Conservation (phyloP, 2,888 invertebrate genomes). For the Agrotis clavis region DNA sequence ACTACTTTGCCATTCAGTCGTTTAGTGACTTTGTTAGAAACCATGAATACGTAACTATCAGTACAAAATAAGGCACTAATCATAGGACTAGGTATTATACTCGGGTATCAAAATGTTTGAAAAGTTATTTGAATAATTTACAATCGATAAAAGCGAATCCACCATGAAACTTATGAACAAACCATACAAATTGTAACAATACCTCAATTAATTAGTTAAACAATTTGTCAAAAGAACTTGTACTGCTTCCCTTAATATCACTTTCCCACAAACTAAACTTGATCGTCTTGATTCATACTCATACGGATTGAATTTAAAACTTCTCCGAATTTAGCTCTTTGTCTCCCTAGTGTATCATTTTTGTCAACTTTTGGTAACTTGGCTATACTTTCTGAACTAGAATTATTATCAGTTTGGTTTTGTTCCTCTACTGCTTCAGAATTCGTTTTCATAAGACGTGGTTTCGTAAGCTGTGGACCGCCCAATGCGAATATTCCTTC, state of each 20-base stretch:
- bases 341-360: slow-evolving; percentile 87
- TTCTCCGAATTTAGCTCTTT: slow-evolving; percentile 84
- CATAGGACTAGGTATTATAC: slow-evolving; percentile 79
- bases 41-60: slow-evolving; percentile 37
- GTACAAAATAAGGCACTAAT: slow-evolving; percentile 82
- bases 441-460: slow-evolving; percentile 82
- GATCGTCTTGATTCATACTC: slow-evolving; percentile 83
- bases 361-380: slow-evolving; percentile 84
- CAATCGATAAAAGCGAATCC: slow-evolving; percentile 25
- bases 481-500: slow-evolving; percentile 84
- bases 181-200: slow-evolving; percentile 24
- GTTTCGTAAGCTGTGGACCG: slow-evolving; percentile 79
- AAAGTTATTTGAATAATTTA: slow-evolving; percentile 31
- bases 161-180: slow-evolving; percentile 20
- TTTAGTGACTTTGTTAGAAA: slow-evolving; percentile 1
- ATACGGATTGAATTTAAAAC: slow-evolving; percentile 86
- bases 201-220: slow-evolving; percentile 34
- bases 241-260: slow-evolving; percentile 53
- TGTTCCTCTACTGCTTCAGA: slow-evolving; percentile 84
- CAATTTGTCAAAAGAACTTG: slow-evolving; percentile 32
- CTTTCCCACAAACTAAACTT: slow-evolving; percentile 69
- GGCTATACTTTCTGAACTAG: slow-evolving; percentile 81
- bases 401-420: slow-evolving; percentile 77
- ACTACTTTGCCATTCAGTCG: slow-evolving; percentile 17
- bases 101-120: slow-evolving; percentile 61